These are phyloP conservation scores for Phrynocephalus guinanensis DNA, from an alignment of 2,797 vertebrate species.

Conservation along the genomic window DNA sequence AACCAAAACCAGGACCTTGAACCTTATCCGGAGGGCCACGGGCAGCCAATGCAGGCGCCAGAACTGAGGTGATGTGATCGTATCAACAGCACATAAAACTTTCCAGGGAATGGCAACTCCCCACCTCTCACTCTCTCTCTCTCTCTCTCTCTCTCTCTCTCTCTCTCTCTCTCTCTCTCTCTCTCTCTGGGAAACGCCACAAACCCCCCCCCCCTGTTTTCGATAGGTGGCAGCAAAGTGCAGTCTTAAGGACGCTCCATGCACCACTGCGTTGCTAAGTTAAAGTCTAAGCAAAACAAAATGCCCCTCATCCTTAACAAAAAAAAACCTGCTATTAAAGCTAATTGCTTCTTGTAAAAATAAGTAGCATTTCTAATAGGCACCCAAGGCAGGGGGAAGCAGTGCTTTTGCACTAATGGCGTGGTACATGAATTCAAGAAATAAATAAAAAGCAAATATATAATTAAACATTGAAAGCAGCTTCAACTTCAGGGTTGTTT, in stretches of 20 bases:
- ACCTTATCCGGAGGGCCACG: too few relatives aligned
- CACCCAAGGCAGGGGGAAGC: neutral
- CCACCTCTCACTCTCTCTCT: too few relatives aligned
- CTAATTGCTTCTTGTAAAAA: constrained; percentile 9
- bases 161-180: too few relatives aligned
- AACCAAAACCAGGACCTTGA: too few relatives aligned
- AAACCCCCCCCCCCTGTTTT: neutral
- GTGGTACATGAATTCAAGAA: too few relatives aligned
- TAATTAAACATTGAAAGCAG: neutral
- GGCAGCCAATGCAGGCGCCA: too few relatives aligned
- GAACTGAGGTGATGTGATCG: too few relatives aligned
- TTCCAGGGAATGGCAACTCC: too few relatives aligned
- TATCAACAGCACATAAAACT: too few relatives aligned
- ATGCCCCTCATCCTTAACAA: neutral
- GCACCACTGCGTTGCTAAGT: neutral
- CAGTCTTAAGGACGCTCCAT: neutral
- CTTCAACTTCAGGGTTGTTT: neutral
- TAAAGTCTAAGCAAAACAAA: neutral
- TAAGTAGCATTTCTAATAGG: neutral
- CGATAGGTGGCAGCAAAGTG: constrained; percentile 25
- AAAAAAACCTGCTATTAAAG: neutral
- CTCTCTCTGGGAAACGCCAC: neutral
- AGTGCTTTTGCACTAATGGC: too few relatives aligned
- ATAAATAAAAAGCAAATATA: too few relatives aligned
- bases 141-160: neutral